Base-by-base conservation (phyloP, 1,140 invertebrate species). In the Zaprionus camerounensis region DNA sequence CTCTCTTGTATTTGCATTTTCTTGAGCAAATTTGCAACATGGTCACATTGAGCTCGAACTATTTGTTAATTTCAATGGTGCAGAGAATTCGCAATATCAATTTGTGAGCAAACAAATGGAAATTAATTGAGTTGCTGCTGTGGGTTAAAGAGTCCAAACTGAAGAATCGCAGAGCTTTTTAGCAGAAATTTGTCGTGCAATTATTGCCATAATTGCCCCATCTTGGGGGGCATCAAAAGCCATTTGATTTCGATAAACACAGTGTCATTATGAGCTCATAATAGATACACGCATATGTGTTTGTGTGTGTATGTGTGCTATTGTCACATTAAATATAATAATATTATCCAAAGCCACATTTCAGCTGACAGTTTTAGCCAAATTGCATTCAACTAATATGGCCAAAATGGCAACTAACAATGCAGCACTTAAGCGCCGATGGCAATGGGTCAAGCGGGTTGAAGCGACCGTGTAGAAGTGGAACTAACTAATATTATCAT, bases 401-500 rank as follows among this genome's bases (percentile, higher is more conserved):
- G 57, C 38, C 17, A 62, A 61, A 61, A 51, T 22, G 62, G 38
- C 55, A 59, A 20, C 38, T 31, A 44, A 57, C 38, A 75, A 70
- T 58, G 46, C 22, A 24, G 58, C 59, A 71, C 51, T 69, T 73
- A 53, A 53, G 57, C 20, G 22, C 20, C 68, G 12, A 51, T 34
- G 2, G 41, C 41, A n/a, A 6, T n/a, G n/a, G n/a, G 17, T 22
- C 17, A 55, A 24, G 34, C 46, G 22, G 22, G 20, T 28, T 44
- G 28, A 38, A 22, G 13, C 20, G 31, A 20, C 55, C 26, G 31
- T 20, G 26, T 44, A 59, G 59, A 41, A 51, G 46, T 20, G 31
- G 53, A 74, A 78, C n/a, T 70, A 74, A 66, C 75, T 77, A 81
- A 78, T 82, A 70, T 63, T 71, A 71, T 63, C 57, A 68, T 63